phyloP scores from a whole-genome alignment of 2,113 vertebrate genomes.

The Rattus rattus region DNA sequence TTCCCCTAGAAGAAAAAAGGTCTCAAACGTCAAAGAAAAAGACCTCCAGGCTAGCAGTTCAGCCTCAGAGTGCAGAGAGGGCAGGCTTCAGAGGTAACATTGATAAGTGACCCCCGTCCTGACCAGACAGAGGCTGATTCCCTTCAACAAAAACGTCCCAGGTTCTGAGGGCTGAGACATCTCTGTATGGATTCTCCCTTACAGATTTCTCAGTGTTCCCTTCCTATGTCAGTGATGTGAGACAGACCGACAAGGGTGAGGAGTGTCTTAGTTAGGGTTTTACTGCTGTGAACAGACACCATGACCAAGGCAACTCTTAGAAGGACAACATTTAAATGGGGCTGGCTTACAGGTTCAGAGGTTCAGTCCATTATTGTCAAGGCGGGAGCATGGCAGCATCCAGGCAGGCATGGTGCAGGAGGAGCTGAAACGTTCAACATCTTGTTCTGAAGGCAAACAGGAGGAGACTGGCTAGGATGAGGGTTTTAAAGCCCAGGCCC shows the following conservation, averaged over 20 bases:
- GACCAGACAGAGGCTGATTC: background rate
- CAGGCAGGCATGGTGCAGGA: no score
- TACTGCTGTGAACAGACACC: no score
- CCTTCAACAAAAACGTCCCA: background rate
- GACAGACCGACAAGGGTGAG: background rate
- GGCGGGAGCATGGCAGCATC: no score
- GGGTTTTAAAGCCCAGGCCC: no score
- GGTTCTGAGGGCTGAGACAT: background rate
- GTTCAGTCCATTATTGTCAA: no score
- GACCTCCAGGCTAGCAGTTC: background rate
- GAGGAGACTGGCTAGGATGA: no score
- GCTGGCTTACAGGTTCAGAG: no score
- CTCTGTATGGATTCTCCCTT: background rate
- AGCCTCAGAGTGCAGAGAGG: background rate
- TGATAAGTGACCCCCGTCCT: background rate
- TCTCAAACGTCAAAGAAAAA: background rate
- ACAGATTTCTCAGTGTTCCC: background rate
- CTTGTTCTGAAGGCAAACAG: no score
- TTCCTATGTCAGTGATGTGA: background rate
- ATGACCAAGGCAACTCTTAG: no score
- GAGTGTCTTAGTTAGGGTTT: no score
- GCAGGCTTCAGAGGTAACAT: background rate
- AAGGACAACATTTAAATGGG: no score
- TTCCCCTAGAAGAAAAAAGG: background rate
- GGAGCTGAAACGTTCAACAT: no score